Evolutionary conservation across 2,888 invertebrate species (phyloP), one percentile per base, ranked within the genome.

Genomic region (Leptopilina syphax): DNA sequence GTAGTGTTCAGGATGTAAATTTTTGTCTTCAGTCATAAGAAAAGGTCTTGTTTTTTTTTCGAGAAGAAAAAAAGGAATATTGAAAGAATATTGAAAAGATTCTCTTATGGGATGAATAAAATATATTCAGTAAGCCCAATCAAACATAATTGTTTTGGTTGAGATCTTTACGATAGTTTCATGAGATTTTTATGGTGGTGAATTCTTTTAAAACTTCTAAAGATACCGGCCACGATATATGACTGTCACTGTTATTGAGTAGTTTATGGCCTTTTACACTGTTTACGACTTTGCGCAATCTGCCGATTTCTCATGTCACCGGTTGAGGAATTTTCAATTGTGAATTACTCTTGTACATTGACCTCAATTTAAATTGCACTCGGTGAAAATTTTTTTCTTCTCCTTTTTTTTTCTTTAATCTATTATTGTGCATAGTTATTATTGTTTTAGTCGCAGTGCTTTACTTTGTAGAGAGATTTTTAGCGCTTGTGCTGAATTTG

Each of bases 161-260:
- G 34, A 73, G 73, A 73, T 73, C 57, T 73, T 73, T 73, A 73
- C 18, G 73, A 73, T 57, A 57, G 73, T 57, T 73, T 41, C 57
- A 73, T 73, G 57, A 57, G 73, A 73, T 34, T 73, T 73, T 57
- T 73, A 57, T 73, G 57, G 57, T 54, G n/a, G 34, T 27, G 57
- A 73, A 34, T 73, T 10, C 57, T 73, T 73, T 34, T 44, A 8
- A 34, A 73, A 18, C 73, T 73, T 73, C 57, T 73, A 73, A 57
- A 73, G 73, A 73, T 73, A 54, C 73, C 54, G 57, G 57, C 57
- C n/a, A 73, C 57, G 73, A 57, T 73, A 73, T 73, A 57, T 54
- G 34, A 73, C n/a, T 73, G 73, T 73, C 73, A 34, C 41, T 57
- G 34, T 73, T 73, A 73, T 73, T 60, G 57, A 73, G 73, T 73